Evolutionary conservation across 2,888 invertebrate species (phyloP).

Genomic region (Chrysolina americana): DNA sequence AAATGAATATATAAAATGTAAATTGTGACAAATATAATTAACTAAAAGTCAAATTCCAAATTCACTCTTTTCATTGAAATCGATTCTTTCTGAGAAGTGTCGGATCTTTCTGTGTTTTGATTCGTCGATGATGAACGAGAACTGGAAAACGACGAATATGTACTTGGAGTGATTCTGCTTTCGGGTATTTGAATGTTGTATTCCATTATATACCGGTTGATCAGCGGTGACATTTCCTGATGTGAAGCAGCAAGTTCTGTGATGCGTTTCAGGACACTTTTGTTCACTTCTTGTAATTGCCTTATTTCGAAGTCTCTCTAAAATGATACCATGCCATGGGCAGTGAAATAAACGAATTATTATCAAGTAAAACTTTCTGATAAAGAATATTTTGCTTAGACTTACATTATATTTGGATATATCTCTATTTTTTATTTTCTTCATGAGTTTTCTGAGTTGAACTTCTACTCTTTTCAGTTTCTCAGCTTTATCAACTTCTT

Average conservation of each 20-base stretch:
- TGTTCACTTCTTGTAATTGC: constrained; percentile 75
- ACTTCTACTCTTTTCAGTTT: constrained; percentile 70
- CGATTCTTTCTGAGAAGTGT: not conserved
- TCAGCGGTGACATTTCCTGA: constrained; percentile 59
- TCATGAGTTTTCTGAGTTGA: constrained; percentile 67
- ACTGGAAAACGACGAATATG: constrained; percentile 37
- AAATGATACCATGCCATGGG: constrained; percentile 44
- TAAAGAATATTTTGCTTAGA: too few species aligned
- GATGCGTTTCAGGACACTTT: constrained; percentile 72
- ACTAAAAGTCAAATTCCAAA: constrained; percentile 44
- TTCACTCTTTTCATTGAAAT: constrained; percentile 40
- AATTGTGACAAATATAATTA: not conserved
- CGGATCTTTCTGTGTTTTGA: constrained; percentile 37
- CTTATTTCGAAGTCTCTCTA: constrained; percentile 74
- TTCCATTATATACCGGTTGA: constrained; percentile 61
- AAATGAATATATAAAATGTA: not conserved
- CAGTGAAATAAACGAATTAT: not conserved
- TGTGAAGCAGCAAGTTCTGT: constrained; percentile 69
- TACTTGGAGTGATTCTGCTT: constrained; percentile 47
- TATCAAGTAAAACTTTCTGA: too few species aligned
- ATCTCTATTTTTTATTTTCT: constrained; percentile 64
- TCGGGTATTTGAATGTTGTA: constrained; percentile 60
- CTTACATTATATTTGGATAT: constrained; percentile 63
- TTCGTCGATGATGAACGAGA: constrained; percentile 35
- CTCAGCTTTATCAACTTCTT: constrained; percentile 62